Percentiles rank a stretch among this genome's conserved stretches.
These are phyloP conservation scores for Hesperophylax magnus DNA, from an alignment of 1,140 invertebrate genomes.

Conservation along the genomic window DNA sequence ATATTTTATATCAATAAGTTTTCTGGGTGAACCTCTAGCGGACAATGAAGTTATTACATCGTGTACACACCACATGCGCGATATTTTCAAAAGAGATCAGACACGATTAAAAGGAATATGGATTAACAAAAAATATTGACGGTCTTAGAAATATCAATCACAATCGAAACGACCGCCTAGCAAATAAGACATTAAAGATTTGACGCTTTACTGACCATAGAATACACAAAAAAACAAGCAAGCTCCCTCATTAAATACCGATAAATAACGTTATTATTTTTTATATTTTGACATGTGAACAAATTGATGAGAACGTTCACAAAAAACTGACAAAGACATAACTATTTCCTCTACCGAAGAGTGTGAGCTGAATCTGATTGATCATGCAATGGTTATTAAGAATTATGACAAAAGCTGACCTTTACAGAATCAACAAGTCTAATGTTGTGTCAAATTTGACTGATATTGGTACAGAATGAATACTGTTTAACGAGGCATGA, in stretches of 20 bases:
- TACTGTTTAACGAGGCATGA: too few relatives aligned
- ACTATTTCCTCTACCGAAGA: neutral
- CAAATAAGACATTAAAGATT: neutral
- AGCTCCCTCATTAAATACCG: slow-evolving; percentile 13
- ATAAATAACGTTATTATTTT: slow-evolving; percentile 30
- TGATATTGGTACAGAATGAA: too few relatives aligned
- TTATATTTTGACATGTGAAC: slow-evolving; percentile 28
- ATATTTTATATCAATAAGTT: too few relatives aligned
- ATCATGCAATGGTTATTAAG: neutral
- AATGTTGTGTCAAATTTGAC: too few relatives aligned
- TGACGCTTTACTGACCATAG: neutral
- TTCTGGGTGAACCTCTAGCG: too few relatives aligned
- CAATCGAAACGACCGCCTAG: neutral
- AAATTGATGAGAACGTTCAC: slow-evolving; percentile 18
- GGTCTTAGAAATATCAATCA: neutral
- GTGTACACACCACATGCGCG: too few relatives aligned
- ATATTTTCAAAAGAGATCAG: too few relatives aligned
- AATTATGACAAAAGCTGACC: slow-evolving; percentile 8
- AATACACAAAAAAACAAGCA: too few relatives aligned
- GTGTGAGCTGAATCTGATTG: neutral
- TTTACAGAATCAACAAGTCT: slow-evolving; percentile 1
- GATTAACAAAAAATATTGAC: too few relatives aligned
- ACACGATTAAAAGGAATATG: too few relatives aligned
- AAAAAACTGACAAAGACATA: neutral
- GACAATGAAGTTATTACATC: too few relatives aligned